Conservation (phyloP, 1,140 invertebrate genomes). For the Stenopsyche tienmushanensis region DNA sequence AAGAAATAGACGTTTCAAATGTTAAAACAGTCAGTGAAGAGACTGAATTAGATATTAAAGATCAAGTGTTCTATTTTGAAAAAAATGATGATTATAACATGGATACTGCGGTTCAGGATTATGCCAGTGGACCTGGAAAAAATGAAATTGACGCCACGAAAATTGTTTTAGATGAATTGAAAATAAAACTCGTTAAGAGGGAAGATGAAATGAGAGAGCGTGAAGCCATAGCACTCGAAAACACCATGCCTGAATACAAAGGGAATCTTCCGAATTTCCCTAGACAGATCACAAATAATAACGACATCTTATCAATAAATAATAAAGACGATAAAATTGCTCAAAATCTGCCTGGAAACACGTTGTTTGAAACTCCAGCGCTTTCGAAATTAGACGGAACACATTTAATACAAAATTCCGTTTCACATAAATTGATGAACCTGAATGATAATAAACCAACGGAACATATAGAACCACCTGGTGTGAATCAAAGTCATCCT, state of each 20-base stretch:
- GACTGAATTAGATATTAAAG: constrained; percentile 30
- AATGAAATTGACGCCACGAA: constrained; percentile 32
- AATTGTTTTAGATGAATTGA: constrained; percentile 42
- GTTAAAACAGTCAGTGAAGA: constrained; percentile 32
- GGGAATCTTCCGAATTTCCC: constrained; percentile 50
- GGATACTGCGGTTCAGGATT: constrained; percentile 20
- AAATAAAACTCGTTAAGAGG: constrained; percentile 50
- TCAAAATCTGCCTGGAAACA: too few species aligned
- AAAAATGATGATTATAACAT: constrained; percentile 30
- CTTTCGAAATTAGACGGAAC: too few species aligned
- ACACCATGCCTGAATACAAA: constrained; percentile 53
- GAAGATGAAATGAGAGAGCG: constrained; percentile 54
- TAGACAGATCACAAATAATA: too few species aligned
- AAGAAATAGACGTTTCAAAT: constrained; percentile 16
- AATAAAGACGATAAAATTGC: too few species aligned
- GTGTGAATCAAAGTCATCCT: too few species aligned
- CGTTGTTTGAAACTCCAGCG: too few species aligned
- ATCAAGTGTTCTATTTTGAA: constrained; percentile 38
- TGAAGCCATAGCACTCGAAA: constrained; percentile 50
- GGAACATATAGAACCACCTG: too few species aligned
- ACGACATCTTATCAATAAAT: too few species aligned
- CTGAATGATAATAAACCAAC: too few species aligned
- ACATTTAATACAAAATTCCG: too few species aligned
- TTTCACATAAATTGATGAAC: too few species aligned
- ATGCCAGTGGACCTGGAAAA: constrained; percentile 24